Evolutionary conservation across 2,797 vertebrate species (phyloP).

Genomic region (Picus viridis): DNA sequence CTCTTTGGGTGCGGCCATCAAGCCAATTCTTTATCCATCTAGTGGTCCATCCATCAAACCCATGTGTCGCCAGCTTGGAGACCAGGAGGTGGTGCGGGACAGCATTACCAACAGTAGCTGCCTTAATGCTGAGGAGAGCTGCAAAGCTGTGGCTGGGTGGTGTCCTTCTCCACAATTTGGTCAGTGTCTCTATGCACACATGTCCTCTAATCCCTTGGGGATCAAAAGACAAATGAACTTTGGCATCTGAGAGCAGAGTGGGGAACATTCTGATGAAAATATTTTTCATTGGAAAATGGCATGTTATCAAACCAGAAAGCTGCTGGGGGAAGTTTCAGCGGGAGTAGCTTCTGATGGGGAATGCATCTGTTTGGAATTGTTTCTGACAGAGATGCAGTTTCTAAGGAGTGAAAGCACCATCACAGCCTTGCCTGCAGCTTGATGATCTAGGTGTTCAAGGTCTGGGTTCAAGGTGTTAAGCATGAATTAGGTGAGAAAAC

Average conservation of each 20-base stretch:
- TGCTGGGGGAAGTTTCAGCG: not conserved
- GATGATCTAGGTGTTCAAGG: not conserved
- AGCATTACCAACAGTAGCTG: not conserved
- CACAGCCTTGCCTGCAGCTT: not conserved
- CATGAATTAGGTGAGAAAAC: not conserved
- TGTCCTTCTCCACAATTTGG: not conserved
- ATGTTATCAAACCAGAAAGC: not conserved
- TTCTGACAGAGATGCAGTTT: not conserved
- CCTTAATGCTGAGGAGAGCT: not conserved
- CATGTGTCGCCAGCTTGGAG: too few relatives aligned
- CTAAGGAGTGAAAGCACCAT: not conserved
- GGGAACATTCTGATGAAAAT: not conserved
- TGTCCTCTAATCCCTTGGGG: not conserved
- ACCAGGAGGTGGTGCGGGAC: too few relatives aligned
- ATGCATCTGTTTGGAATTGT: not conserved
- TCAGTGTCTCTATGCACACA: not conserved
- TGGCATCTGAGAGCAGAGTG: conserved; percentile 10
- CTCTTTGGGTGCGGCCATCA: too few relatives aligned
- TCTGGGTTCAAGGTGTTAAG: not conserved
- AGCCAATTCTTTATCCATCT: too few relatives aligned
- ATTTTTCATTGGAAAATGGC: conserved; percentile 13
- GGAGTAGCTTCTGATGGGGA: too few relatives aligned
- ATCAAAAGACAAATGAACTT: not conserved
- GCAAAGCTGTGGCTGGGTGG: not conserved
- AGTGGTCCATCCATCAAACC: too few relatives aligned